Evolutionary conservation across 2,888 invertebrate genomes (phyloP), one percentile per base, ranked within the genome.

Genomic region (Sturmia bella): DNA sequence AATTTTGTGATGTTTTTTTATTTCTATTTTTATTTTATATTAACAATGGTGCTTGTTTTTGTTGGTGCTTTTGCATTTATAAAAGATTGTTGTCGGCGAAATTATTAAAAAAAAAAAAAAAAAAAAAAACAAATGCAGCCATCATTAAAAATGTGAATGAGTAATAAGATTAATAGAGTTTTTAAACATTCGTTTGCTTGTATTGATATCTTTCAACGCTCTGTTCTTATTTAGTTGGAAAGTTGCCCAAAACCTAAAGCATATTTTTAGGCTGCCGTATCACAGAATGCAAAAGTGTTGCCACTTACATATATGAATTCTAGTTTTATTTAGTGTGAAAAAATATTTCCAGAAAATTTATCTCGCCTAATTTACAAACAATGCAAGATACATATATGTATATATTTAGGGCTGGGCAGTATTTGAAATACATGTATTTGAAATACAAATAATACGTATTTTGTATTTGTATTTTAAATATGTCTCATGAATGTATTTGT

Each of bases 181-280:
- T 59, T 43, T 9, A 24, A 15, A 24, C 13, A 0, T 3, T 43
- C 15, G 32, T 17, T 56, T 61, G 3, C 27, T 9, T 32, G 7
- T n/a, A 43, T 61, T 43, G n/a, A 27, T n/a, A 11, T 61, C 0
- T 9, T 32, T 32, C 32, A 7, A 32, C 32, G 9, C 9, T 32
- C 32, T 32, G 7, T 7, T 3, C 32, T 32, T 1, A 32, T 1
- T 27, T 27, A 3, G 32, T n/a, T n/a, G n/a, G n/a, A n/a, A 48
- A 21, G 41, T 43, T 43, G 43, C 43, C 13, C 1, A 41, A 27
- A 39, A 24, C 4, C 2, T 45, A 15, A 59, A 27, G 80, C 59
- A 80, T 80, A 72, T 73, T 48, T 84, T 79, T 56, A 61, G 80
- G 80, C 76, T 15, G 41, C 7, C 1, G n/a, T 6, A n/a, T 0